Conservation (phyloP, 2,113 vertebrate species). For the Podocnemis expansa region DNA sequence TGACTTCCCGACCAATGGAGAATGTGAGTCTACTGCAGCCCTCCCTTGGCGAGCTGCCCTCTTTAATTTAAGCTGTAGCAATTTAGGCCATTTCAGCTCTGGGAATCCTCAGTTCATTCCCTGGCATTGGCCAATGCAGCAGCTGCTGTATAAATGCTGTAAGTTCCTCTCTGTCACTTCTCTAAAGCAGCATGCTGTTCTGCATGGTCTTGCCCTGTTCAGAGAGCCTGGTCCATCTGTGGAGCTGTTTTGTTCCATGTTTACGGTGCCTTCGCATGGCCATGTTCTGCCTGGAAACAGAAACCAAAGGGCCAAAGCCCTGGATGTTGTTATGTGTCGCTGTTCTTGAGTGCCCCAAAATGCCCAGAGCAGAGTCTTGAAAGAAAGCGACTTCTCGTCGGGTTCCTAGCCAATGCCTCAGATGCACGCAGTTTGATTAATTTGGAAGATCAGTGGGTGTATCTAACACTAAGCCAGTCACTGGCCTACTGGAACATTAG, state of each 20-base stretch:
- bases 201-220: background rate
- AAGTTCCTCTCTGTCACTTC: background rate
- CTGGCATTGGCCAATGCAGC: background rate
- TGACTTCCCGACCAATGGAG: background rate
- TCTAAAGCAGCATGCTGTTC: background rate
- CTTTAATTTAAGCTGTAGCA: background rate
- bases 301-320: background rate
- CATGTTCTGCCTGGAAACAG: background rate
- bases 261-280: background rate
- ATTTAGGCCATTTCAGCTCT: background rate
- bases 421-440: background rate
- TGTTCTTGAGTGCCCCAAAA: background rate
- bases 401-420: background rate
- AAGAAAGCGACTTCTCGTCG: background rate
- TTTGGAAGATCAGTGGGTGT: background rate
- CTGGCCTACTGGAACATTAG: background rate
- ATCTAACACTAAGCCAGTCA: background rate
- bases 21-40: background rate
- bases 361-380: background rate
- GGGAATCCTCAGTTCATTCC: background rate
- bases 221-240: background rate
- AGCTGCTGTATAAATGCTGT: background rate
- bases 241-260: background rate
- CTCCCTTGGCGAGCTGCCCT: background rate
- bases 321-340: background rate